These are phyloP conservation scores for Callinectes sapidus DNA, from an alignment of 2,888 invertebrate species.

Conservation along the genomic window DNA sequence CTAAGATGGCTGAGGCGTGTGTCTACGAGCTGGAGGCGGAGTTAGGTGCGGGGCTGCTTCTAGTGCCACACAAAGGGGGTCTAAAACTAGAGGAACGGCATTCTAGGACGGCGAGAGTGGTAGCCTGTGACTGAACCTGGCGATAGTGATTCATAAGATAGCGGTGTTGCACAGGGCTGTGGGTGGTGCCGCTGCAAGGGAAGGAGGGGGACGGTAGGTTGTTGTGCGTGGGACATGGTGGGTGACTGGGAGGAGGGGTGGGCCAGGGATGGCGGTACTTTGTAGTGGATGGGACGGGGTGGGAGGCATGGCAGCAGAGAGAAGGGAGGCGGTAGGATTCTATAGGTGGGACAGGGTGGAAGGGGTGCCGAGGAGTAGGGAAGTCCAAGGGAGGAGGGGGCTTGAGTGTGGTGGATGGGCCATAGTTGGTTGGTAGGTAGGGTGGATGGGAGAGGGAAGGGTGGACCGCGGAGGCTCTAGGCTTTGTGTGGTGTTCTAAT, in stretches of 20 bases:
- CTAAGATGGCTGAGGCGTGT: not conserved
- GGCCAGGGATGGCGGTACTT: not conserved
- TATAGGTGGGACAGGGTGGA: not conserved
- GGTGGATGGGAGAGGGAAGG: not conserved
- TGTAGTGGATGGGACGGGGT: not conserved
- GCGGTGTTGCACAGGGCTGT: not conserved
- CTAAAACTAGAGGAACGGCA: constrained; percentile 42
- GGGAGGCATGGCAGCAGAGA: too few species aligned
- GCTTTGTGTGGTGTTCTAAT: constrained; percentile 11
- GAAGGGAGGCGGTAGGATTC: not conserved
- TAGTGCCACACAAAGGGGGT: constrained; percentile 34
- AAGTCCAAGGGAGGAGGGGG: not conserved
- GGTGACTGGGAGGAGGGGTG: not conserved
- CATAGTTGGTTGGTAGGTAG: not conserved
- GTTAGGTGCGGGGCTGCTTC: not conserved
- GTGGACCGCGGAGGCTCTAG: not conserved
- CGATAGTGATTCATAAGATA: constrained; percentile 32
- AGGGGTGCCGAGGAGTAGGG: not conserved
- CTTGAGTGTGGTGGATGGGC: not conserved
- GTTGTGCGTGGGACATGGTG: not conserved
- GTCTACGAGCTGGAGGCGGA: not conserved
- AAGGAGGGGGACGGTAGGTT: not conserved
- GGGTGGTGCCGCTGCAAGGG: not conserved
- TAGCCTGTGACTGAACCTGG: constrained; percentile 29
- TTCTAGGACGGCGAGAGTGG: constrained; percentile 49